Percentiles rank a stretch among this genome's conserved stretches.
Evolutionary conservation across 2,797 vertebrate species (phyloP).

Genomic region (Eutrigla gurnardus): DNA sequence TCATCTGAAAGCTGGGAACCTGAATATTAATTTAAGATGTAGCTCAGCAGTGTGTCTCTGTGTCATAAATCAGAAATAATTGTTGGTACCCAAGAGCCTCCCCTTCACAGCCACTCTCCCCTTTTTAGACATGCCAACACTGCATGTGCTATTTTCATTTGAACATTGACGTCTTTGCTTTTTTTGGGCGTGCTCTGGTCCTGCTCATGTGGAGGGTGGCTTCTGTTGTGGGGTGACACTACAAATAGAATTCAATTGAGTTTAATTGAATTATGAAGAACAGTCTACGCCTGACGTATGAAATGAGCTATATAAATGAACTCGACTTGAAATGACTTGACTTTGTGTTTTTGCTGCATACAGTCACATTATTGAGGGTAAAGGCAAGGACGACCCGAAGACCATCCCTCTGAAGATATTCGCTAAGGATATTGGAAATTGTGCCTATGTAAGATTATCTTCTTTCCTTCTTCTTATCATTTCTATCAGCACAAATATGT

Average conservation of each 20-base stretch:
- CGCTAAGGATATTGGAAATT: slow-evolving; percentile 92
- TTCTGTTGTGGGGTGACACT: too few relatives aligned
- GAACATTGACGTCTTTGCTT: background rate
- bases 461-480: background rate
- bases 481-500: slow-evolving; percentile 21
- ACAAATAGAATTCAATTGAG: too few relatives aligned
- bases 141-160: background rate
- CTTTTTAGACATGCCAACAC: too few relatives aligned
- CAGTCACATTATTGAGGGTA: slow-evolving; percentile 92
- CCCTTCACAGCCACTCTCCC: too few relatives aligned
- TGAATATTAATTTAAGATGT: background rate
- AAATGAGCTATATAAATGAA: too few relatives aligned
- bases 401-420: slow-evolving; percentile 95
- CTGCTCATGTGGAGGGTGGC: too few relatives aligned
- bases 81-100: too few relatives aligned
- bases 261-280: too few relatives aligned
- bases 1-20: background rate
- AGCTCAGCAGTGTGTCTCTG: background rate
- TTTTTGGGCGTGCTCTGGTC: too few relatives aligned
- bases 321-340: too few relatives aligned
- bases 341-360: background rate
- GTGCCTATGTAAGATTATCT: slow-evolving; percentile 89
- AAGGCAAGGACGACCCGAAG: slow-evolving; percentile 93
- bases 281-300: too few relatives aligned
- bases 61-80: background rate